phyloP scores from a whole-genome alignment of 1,140 invertebrate genomes.

The Cyclargus thomasi region DNA sequence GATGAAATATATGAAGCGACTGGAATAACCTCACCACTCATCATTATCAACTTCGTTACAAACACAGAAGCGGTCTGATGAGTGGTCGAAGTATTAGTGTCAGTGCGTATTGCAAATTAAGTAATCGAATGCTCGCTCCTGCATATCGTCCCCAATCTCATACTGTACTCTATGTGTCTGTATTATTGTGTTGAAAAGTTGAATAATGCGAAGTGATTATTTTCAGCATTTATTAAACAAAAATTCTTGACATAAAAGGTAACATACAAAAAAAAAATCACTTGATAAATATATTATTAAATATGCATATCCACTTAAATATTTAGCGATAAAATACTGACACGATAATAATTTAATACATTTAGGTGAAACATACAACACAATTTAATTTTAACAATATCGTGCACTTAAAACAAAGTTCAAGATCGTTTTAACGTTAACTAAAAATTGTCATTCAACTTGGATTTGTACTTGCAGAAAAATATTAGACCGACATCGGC shows the following conservation, averaged over 20 bases:
- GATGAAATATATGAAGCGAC: slow-evolving; percentile 48
- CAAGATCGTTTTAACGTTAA: slow-evolving; percentile 70
- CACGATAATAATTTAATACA: slow-evolving; percentile 68
- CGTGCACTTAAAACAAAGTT: slow-evolving; percentile 72
- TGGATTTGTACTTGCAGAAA: slow-evolving; percentile 73
- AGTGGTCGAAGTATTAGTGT: slow-evolving; percentile 30
- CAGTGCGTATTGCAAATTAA: slow-evolving; percentile 33
- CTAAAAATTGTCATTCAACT: slow-evolving; percentile 71
- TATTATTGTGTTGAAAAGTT: slow-evolving; percentile 40
- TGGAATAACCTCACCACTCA: slow-evolving; percentile 41
- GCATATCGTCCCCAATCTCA: slow-evolving; percentile 6
- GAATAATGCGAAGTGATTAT: slow-evolving; percentile 70
- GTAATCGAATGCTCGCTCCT: slow-evolving; percentile 19
- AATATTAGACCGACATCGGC: slow-evolving; percentile 61
- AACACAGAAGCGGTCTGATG: slow-evolving; percentile 26
- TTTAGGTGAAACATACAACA: slow-evolving; percentile 72
- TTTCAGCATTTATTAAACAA: slow-evolving; percentile 71
- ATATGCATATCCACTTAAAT: slow-evolving; percentile 61
- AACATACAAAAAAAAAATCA: slow-evolving; percentile 68
- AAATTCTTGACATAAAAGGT: slow-evolving; percentile 64
- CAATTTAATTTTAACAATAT: slow-evolving; percentile 70
- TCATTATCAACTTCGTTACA: slow-evolving; percentile 28
- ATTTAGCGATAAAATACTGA: slow-evolving; percentile 67
- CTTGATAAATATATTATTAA: slow-evolving; percentile 61
- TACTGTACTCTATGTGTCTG: slow-evolving; percentile 25